Percentiles rank a stretch among this genome's conserved stretches.
Conservation (phyloP, 2,113 vertebrate genomes). For the Ctenomys sociabilis region DNA sequence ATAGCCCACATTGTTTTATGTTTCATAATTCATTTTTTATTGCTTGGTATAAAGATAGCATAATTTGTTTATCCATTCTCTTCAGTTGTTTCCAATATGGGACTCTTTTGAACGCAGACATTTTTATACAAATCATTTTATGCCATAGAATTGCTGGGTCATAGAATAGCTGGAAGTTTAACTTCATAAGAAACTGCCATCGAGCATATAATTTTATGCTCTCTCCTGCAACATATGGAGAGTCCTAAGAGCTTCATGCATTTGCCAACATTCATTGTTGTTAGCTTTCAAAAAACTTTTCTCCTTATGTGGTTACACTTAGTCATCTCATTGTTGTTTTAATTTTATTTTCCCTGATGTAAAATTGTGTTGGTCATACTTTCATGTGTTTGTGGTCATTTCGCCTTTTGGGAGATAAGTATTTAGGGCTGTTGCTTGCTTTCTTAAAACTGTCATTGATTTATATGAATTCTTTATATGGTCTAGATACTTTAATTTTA, state of each 20-base stretch:
- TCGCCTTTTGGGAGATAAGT: slow-evolving; percentile 24
- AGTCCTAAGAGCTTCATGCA: not conserved
- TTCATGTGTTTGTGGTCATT: not conserved
- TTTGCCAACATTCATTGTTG: not conserved
- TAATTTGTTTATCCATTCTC: not conserved
- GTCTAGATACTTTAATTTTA: not conserved
- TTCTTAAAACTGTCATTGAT: slow-evolving; percentile 10
- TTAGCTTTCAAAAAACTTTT: not conserved
- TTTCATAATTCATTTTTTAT: slow-evolving; percentile 27
- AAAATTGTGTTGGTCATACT: not conserved
- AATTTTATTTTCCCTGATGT: not conserved
- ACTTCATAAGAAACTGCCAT: not conserved
- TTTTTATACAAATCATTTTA: not conserved
- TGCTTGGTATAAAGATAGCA: not conserved
- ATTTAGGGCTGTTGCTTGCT: not conserved
- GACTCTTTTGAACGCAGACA: not conserved
- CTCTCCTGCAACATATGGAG: not conserved
- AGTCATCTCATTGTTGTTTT: not conserved
- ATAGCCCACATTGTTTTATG: not conserved
- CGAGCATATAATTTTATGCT: not conserved
- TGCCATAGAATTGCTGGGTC: not conserved
- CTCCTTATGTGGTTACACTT: not conserved
- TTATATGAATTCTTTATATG: not conserved
- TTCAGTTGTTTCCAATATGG: not conserved
- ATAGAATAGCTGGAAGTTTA: not conserved